A percentile compares a stretch with the other conserved stretches of the same genome.
These are phyloP conservation scores for Atherinosoma microstoma DNA, from an alignment of 2,797 vertebrate species.

Conservation along the genomic window DNA sequence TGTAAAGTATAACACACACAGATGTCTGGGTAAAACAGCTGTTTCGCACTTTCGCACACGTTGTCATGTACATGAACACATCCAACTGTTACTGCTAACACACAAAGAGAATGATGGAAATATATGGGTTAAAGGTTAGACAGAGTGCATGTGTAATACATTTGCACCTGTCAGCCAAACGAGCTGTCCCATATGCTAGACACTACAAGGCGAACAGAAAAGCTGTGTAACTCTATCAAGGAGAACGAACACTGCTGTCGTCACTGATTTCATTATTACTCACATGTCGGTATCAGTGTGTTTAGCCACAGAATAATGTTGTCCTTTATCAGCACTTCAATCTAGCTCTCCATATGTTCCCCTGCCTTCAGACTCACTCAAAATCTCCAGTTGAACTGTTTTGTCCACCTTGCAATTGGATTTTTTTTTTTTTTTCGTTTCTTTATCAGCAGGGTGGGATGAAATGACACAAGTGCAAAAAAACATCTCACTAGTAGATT, in stretches of 20 bases:
- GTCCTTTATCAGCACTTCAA: constrained; percentile 69
- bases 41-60: constrained; percentile 76
- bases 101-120: constrained; percentile 26
- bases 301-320: constrained; percentile 63
- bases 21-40: constrained; percentile 86
- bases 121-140: constrained; percentile 83
- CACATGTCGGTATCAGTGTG: constrained; percentile 31
- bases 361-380: constrained; percentile 61
- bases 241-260: constrained; percentile 65
- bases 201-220: constrained; percentile 55
- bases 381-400: constrained; percentile 74
- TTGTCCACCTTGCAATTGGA: constrained; percentile 75
- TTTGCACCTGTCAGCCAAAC: constrained; percentile 75
- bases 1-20: constrained; percentile 73
- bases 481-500: constrained; percentile 66
- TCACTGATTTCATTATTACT: constrained; percentile 68
- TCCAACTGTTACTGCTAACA: constrained; percentile 51
- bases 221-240: constrained; percentile 67
- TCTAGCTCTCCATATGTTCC: constrained; percentile 77
- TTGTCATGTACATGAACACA: constrained; percentile 78
- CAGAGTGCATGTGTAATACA: constrained; percentile 71
- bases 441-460: constrained; percentile 38
- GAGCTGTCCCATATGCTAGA: constrained; percentile 57
- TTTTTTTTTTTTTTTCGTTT: constrained; percentile 26
- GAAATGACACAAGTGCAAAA: constrained; percentile 56